Base-by-base conservation (phyloP, 2,797 vertebrate species). In the Danio tinwini region DNA sequence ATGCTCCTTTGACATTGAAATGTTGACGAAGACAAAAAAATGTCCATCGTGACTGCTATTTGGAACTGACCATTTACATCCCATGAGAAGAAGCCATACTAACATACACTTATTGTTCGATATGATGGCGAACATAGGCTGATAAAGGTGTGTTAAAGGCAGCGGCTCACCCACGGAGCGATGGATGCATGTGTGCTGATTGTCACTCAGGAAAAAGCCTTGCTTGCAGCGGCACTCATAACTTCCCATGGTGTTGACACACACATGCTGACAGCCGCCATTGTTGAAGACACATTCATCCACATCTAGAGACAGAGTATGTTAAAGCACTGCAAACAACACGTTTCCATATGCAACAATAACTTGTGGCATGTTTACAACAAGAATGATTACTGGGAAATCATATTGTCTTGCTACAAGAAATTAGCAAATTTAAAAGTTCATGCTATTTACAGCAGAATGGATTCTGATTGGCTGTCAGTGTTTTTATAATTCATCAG, bases 111-210 rank as follows among this genome's bases (percentile, higher is more conserved):
- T 9, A n/a, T 40, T 6, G 1, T 12, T 74, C 14, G 61, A 37
- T 62, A 49, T 61, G 21, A 71, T 8, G 39, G 5, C 19, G 17
- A 42, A 53, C 44, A 67, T 3, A 56, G 44, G 47, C 42, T 11
- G 21, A 75, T 65, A 53, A 74, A 19, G 63, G 65, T 8, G 67
- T 78, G 61, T 37, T 61, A 64, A 55, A 2, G 69, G 13, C 56
- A 81, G 62, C n/a, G 73, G 92, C 94, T 90, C 94, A 99, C 98
- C 98, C 93, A 96, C 95, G 1, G 95, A 97, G 83, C 95, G 97
- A 84, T 98, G 98, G 91, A 99, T 99, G 88, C 98, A 99, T 0
- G 96, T 99, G 88, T 99, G 98, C 91, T 99, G 98, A 89, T 99
- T 99, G 90, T 99, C 95, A 40, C 98, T 99, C 77, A 99, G 94